These are phyloP conservation scores for Colinus virginianus DNA, from an alignment of 2,113 vertebrate species.

Conservation along the genomic window DNA sequence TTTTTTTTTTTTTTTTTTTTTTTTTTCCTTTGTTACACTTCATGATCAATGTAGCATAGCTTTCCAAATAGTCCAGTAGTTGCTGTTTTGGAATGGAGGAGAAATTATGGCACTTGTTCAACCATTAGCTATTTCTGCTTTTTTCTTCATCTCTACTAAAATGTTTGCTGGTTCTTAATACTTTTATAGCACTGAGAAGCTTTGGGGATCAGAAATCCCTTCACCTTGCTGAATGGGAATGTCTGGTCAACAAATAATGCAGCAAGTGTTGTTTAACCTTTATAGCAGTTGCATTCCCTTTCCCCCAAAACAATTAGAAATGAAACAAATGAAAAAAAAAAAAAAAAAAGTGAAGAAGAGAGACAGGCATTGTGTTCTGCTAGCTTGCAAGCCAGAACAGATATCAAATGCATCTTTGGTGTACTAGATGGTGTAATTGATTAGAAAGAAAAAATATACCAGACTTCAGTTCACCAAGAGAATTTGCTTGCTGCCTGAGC, in stretches of 20 bases:
- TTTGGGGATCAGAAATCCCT: neutral
- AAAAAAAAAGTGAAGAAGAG: neutral
- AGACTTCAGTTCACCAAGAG: neutral
- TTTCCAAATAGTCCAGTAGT: neutral
- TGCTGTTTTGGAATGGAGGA: neutral
- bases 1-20: too few relatives aligned
- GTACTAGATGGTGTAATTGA: neutral
- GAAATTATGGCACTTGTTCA: neutral
- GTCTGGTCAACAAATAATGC: neutral
- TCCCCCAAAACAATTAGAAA: constrained; percentile 33
- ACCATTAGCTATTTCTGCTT: neutral
- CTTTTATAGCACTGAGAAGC: neutral
- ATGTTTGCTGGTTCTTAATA: neutral
- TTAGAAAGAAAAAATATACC: neutral
- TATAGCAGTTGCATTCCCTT: constrained; percentile 24
- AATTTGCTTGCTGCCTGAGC: neutral
- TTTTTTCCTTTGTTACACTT: neutral
- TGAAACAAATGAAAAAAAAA: neutral
- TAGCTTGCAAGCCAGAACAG: neutral
- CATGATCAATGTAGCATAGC: neutral
- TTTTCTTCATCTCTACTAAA: neutral
- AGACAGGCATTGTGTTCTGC: neutral
- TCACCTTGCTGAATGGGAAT: neutral
- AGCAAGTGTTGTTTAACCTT: constrained; percentile 12
- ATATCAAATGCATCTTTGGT: neutral